These are phyloP conservation scores for Lamellibrachia satsuma DNA, from an alignment of 2,888 invertebrate genomes.

Conservation along the genomic window DNA sequence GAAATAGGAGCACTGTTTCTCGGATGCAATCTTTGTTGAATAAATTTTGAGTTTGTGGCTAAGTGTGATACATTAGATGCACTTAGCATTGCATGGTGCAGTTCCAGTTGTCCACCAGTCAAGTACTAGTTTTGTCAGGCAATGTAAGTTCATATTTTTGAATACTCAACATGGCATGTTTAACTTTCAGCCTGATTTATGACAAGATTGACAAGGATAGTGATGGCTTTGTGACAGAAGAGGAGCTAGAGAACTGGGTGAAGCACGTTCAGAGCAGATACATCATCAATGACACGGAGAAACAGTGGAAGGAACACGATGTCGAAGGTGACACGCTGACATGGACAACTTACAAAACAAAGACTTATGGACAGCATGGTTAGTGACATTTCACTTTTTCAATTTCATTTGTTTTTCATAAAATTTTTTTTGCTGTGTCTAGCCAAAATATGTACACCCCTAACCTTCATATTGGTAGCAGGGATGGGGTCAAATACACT, in stretches of 20 bases:
- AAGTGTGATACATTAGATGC: no score
- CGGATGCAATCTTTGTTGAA: no score
- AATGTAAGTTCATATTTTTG: not conserved
- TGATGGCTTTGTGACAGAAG: slow-evolving; percentile 71
- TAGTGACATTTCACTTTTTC: not conserved
- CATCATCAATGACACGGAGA: slow-evolving; percentile 88
- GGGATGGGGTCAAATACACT: no score
- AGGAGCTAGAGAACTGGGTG: slow-evolving; percentile 96
- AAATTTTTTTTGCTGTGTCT: not conserved
- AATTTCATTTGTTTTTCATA: not conserved
- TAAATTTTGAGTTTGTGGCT: no score
- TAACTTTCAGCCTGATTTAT: slow-evolving; percentile 79
- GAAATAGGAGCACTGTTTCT: not conserved
- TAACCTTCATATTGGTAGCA: no score
- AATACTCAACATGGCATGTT: slow-evolving; percentile 26
- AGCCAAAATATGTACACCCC: not conserved
- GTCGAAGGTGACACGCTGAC: not conserved
- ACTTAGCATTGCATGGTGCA: no score
- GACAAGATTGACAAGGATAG: slow-evolving; percentile 84
- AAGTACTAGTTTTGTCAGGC: no score
- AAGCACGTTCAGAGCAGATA: slow-evolving; percentile 91
- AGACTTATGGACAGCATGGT: not conserved
- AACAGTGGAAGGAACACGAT: slow-evolving; percentile 92
- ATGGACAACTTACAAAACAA: not conserved
- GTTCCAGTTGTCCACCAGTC: no score